Evolutionary conservation across 2,888 invertebrate species (phyloP).

Genomic region (Campoletis raptor): DNA sequence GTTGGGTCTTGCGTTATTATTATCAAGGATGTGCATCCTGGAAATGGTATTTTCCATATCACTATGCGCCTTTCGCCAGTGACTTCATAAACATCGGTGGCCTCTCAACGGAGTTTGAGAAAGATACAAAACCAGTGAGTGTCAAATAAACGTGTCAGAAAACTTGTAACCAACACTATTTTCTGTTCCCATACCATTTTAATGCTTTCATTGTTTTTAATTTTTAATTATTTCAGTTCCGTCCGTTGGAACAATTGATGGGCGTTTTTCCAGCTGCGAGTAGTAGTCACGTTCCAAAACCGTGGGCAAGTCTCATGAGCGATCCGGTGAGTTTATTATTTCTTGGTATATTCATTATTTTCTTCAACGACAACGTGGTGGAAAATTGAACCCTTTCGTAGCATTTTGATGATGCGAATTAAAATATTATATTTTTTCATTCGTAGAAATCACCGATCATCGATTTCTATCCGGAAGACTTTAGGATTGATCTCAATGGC

Average conservation of each 20-base stretch:
- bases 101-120: constrained; percentile 94
- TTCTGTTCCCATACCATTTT: neutral
- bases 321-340: constrained; percentile 89
- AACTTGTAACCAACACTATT: constrained; percentile 15
- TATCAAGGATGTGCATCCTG: constrained; percentile 99
- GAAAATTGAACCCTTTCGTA: neutral
- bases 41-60: constrained; percentile 99
- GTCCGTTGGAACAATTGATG: constrained; percentile 99
- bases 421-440: neutral
- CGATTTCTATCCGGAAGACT: constrained; percentile 99
- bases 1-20: constrained; percentile 99
- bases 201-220: constrained; percentile 16
- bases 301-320: constrained; percentile 97
- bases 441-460: constrained; percentile 95
- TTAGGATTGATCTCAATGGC: constrained; percentile 99
- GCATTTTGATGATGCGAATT: neutral
- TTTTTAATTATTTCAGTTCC: constrained; percentile 88
- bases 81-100: constrained; percentile 97
- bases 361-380: too few relatives aligned
- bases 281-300: constrained; percentile 95
- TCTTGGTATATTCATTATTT: neutral
- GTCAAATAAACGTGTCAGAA: constrained; percentile 21
- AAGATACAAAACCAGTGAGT: constrained; percentile 94
- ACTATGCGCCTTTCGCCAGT: constrained; percentile 99
- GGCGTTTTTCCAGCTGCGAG: constrained; percentile 99